phyloP scores from a whole-genome alignment of 2,113 vertebrate genomes.

The Oceanodroma tethys region DNA sequence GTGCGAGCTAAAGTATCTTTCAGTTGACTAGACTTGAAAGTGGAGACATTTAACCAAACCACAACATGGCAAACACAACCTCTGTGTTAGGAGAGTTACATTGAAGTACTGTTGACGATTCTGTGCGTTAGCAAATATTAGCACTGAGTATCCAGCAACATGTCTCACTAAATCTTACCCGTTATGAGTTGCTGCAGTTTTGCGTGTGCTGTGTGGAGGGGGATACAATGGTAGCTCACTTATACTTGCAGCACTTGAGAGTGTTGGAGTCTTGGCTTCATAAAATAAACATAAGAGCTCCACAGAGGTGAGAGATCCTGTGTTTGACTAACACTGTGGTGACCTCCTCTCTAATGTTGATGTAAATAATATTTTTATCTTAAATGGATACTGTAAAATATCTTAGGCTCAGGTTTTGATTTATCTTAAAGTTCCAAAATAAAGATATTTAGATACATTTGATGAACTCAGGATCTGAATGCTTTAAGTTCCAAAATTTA shows the following conservation, averaged over 20 bases:
- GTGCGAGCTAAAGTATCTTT: not conserved
- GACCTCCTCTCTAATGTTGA: not conserved
- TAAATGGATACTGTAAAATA: not conserved
- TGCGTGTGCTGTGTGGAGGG: not conserved
- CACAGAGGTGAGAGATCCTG: constrained; percentile 59
- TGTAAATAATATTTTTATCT: constrained; percentile 4
- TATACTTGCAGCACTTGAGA: not conserved
- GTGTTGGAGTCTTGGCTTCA: not conserved
- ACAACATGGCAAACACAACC: constrained; percentile 44
- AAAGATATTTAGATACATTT: not conserved
- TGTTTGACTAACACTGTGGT: constrained; percentile 38
- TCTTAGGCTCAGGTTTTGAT: not conserved
- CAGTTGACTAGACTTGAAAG: not conserved
- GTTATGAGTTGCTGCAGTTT: not conserved
- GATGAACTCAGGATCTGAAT: not conserved
- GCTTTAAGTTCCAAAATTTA: not conserved
- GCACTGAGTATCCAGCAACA: not conserved
- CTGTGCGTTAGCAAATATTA: constrained; percentile 22
- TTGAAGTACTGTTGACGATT: not conserved
- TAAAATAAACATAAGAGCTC: constrained; percentile 39
- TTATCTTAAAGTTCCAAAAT: not conserved
- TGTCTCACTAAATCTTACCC: not conserved
- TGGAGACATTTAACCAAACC: constrained; percentile 21
- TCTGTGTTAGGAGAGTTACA: constrained; percentile 3
- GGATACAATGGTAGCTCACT: not conserved